Evolutionary conservation across 2,888 invertebrate species (phyloP).

Genomic region (Xanthorhoe designata): DNA sequence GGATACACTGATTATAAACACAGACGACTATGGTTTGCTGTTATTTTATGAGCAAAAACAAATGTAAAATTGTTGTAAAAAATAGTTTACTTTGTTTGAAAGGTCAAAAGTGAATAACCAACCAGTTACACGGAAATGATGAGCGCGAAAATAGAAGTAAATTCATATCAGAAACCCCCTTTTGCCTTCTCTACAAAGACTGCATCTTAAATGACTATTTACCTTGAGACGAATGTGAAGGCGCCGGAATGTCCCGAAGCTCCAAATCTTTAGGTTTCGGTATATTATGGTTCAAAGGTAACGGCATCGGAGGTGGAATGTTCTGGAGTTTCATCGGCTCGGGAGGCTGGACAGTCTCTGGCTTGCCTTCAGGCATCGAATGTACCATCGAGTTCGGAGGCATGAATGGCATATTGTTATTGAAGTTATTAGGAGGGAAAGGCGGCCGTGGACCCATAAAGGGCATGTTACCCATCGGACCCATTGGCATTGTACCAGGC

Average conservation of each 20-base stretch:
- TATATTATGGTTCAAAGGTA: constrained; percentile 69
- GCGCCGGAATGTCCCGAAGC: constrained; percentile 83
- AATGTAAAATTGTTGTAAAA: too few relatives aligned
- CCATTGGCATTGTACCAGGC: constrained; percentile 39
- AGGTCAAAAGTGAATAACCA: constrained; percentile 12
- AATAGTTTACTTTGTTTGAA: neutral
- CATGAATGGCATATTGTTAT: constrained; percentile 65
- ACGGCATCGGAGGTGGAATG: constrained; percentile 86
- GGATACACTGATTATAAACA: neutral
- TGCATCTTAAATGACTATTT: constrained; percentile 45
- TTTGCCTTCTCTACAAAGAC: constrained; percentile 33
- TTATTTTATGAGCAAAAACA: neutral
- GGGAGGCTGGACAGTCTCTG: constrained; percentile 28
- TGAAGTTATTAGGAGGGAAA: constrained; percentile 70
- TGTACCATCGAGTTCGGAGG: constrained; percentile 40
- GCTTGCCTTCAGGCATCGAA: constrained; percentile 28
- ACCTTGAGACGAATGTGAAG: constrained; percentile 69
- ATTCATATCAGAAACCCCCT: constrained; percentile 48
- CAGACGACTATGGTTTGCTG: neutral
- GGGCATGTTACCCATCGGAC: constrained; percentile 59
- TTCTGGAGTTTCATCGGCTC: constrained; percentile 83
- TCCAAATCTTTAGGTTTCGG: constrained; percentile 66
- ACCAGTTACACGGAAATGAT: constrained; percentile 1
- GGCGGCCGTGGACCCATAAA: constrained; percentile 73
- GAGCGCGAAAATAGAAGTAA: neutral